Percentiles rank a stretch among this genome's conserved stretches.
Evolutionary conservation across 2,113 vertebrate species (phyloP).

Genomic region (Passer montanus): DNA sequence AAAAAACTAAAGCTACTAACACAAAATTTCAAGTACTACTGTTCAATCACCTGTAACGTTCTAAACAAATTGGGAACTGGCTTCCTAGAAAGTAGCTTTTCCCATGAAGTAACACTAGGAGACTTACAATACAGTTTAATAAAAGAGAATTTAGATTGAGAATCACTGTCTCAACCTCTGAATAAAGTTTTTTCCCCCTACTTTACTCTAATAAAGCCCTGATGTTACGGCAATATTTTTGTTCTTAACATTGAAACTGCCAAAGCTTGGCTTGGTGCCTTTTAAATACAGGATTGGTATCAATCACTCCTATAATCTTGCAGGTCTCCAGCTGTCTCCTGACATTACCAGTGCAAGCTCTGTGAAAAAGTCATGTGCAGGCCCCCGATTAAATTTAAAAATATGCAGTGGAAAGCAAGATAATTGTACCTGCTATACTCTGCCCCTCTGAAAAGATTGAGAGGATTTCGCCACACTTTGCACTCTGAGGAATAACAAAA

Average conservation of each 20-base stretch:
- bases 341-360: not conserved
- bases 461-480: conserved; percentile 97
- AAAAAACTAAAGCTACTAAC: not conserved
- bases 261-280: not conserved
- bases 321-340: not conserved
- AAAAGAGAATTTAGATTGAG: not conserved
- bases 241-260: not conserved
- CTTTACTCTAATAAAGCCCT: not conserved
- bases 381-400: not conserved
- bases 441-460: conserved; percentile 97
- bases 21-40: not conserved
- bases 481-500: conserved; percentile 80
- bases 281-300: not conserved
- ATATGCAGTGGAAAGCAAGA: not conserved
- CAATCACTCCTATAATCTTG: not conserved
- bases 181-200: not conserved
- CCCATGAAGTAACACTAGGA: not conserved
- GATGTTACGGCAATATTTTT: not conserved
- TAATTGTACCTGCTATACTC: conserved; percentile 92
- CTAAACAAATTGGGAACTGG: not conserved
- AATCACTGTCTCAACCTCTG: not conserved
- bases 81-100: not conserved
- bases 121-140: not conserved
- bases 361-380: not conserved
- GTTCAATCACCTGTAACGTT: not conserved